A percentile compares a stretch with the other conserved stretches of the same genome.
phyloP scores from a whole-genome alignment of 2,113 vertebrate species.

The Thamnophis sirtalis region DNA sequence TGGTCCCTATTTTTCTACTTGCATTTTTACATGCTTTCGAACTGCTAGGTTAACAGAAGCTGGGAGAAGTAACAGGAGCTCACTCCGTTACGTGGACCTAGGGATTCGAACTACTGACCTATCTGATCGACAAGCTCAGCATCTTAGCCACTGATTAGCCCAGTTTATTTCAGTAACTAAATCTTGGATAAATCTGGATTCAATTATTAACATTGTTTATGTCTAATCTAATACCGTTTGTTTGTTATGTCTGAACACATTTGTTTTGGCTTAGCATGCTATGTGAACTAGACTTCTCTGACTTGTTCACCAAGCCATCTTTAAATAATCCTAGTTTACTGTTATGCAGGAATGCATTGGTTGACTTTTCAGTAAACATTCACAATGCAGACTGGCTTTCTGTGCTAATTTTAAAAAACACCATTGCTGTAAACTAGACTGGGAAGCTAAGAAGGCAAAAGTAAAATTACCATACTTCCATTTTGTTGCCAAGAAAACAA shows the following conservation, averaged over 20 bases:
- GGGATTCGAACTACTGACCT: too few species aligned
- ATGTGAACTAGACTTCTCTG: neutral
- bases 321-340: neutral
- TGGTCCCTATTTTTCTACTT: too few species aligned
- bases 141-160: too few species aligned
- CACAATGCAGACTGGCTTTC: neutral
- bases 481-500: neutral
- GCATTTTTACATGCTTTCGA: too few species aligned
- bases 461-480: neutral
- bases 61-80: too few species aligned
- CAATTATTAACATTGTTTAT: neutral
- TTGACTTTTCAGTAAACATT: neutral
- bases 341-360: neutral
- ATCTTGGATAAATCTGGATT: neutral
- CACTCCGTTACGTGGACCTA: too few species aligned
- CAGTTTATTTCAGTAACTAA: neutral
- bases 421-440: neutral
- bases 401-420: neutral
- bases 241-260: neutral
- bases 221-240: neutral
- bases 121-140: too few species aligned
- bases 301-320: neutral
- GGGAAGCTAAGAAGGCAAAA: neutral
- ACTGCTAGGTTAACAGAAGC: too few species aligned
- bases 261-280: neutral